phyloP scores from a whole-genome alignment of 2,113 vertebrate species.

The Corynorhinus townsendii region DNA sequence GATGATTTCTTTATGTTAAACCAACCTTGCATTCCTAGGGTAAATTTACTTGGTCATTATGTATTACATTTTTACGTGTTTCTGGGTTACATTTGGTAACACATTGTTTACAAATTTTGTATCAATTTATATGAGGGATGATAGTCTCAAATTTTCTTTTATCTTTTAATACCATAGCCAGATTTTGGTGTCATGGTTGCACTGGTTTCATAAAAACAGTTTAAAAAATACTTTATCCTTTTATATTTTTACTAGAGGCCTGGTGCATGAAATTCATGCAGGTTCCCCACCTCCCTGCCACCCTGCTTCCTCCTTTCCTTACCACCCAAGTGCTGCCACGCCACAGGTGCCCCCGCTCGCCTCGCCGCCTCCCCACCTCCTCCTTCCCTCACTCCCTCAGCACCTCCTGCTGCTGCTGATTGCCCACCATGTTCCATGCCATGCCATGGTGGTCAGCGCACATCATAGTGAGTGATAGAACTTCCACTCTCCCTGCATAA shows the following conservation, averaged over 20 bases:
- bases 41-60: neutral
- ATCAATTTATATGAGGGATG: neutral
- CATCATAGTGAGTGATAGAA: too few relatives aligned
- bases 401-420: too few relatives aligned
- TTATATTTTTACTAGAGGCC: neutral
- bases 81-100: neutral
- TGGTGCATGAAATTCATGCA: too few relatives aligned
- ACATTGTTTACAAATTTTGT: neutral
- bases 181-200: neutral
- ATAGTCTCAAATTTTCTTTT: neutral
- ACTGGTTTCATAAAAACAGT: neutral
- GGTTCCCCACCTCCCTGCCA: too few relatives aligned
- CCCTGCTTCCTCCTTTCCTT: too few relatives aligned
- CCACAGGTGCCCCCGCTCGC: too few relatives aligned
- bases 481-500: too few relatives aligned
- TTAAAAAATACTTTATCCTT: neutral
- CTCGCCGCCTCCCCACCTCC: too few relatives aligned
- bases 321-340: too few relatives aligned
- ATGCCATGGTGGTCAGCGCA: too few relatives aligned
- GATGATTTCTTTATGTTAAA: neutral
- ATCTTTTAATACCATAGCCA: neutral
- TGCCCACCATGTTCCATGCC: too few relatives aligned
- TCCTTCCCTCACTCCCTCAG: too few relatives aligned
- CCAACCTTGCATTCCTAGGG: neutral
- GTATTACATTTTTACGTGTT: neutral